Evolutionary conservation across 1,140 invertebrate genomes (phyloP).

Genomic region (Dendroctonus ponderosae): DNA sequence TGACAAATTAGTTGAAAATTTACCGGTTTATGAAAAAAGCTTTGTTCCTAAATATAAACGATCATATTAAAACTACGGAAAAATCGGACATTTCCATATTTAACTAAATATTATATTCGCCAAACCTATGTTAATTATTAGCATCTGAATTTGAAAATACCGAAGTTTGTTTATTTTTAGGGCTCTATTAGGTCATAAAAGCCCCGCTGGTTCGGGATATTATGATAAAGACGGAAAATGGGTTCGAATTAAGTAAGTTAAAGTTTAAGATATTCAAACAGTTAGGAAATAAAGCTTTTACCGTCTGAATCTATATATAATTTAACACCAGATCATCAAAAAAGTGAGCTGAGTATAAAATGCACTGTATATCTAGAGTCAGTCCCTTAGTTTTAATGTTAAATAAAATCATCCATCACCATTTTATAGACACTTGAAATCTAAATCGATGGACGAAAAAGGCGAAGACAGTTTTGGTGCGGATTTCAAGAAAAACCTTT

Average conservation of each 20-base stretch:
- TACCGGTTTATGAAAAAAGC: no score
- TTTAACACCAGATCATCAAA: conserved; percentile 1
- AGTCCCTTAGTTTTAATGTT: not conserved
- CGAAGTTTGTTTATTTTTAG: conserved; percentile 30
- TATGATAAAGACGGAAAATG: conserved; percentile 51
- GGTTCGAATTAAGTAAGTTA: conserved; percentile 43
- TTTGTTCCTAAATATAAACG: no score
- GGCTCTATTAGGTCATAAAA: conserved; percentile 38
- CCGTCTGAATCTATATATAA: no score
- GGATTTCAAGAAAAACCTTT: conserved; percentile 32
- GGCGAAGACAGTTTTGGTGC: conserved; percentile 41
- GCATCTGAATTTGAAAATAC: no score
- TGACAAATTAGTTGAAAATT: no score
- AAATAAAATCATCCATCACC: not conserved
- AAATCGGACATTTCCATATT: no score
- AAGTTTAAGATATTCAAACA: no score
- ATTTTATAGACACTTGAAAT: conserved; percentile 17
- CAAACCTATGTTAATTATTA: no score
- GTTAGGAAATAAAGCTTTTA: no score
- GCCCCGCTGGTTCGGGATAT: conserved; percentile 49
- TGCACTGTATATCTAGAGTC: not conserved
- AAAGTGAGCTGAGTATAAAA: not conserved
- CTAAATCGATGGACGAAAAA: conserved; percentile 11
- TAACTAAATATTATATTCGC: no score
- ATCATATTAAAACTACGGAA: no score